Conservation (phyloP, 2,113 vertebrate genomes). For the Gambusia holbrooki region DNA sequence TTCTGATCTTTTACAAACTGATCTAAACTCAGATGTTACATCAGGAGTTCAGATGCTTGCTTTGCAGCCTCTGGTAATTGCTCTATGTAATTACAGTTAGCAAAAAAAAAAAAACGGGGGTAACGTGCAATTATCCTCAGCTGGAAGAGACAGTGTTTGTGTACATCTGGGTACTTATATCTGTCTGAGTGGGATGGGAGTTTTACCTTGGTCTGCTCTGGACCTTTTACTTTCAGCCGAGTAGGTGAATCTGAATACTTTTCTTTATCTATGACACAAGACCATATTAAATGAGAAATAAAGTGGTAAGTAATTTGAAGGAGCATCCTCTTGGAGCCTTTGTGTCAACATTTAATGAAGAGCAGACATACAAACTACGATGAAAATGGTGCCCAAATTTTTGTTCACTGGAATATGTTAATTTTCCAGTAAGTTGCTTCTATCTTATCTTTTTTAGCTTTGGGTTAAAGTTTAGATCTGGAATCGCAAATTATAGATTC, state of each 20-base stretch:
- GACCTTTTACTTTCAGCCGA: background rate
- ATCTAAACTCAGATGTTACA: conserved; percentile 23
- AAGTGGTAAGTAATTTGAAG: background rate
- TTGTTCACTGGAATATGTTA: background rate
- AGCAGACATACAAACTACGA: background rate
- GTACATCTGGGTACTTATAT: conserved; percentile 11
- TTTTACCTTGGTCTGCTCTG: background rate
- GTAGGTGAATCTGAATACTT: background rate
- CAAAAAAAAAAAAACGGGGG: conserved; percentile 22
- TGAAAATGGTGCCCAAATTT: background rate
- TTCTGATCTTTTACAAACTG: background rate
- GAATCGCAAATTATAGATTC: too few species aligned
- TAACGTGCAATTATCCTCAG: conserved; percentile 36
- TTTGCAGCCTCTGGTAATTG: conserved; percentile 30
- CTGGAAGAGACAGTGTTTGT: conserved; percentile 11
- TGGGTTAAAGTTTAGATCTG: too few species aligned
- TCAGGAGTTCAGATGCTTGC: conserved; percentile 18
- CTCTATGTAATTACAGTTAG: conserved; percentile 44
- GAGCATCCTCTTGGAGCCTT: background rate
- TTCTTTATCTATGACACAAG: background rate
- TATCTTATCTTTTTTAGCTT: too few species aligned
- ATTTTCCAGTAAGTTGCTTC: background rate
- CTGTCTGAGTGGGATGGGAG: conserved; percentile 1
- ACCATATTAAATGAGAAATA: background rate
- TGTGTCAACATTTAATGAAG: background rate